phyloP scores from a whole-genome alignment of 2,888 invertebrate genomes.

The Hyposoter didymator region DNA sequence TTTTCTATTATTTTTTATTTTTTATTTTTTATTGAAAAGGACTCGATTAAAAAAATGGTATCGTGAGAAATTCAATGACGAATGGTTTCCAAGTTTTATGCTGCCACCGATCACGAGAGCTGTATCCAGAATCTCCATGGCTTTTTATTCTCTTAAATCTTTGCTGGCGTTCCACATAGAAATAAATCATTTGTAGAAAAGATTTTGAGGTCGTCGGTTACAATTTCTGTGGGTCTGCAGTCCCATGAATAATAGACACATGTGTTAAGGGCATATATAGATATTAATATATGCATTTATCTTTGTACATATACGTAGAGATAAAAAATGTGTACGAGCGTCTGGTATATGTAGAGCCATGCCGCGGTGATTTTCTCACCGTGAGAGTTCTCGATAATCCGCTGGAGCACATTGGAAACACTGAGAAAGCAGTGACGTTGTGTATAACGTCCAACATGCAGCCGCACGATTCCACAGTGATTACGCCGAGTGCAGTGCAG shows the following conservation, averaged over 20 bases:
- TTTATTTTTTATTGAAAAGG: not conserved
- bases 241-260: not conserved
- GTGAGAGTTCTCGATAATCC: slow-evolving; percentile 72
- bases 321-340: slow-evolving; percentile 2
- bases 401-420: slow-evolving; percentile 46
- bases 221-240: not conserved
- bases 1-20: not conserved
- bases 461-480: slow-evolving; percentile 68
- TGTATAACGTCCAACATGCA: slow-evolving; percentile 31
- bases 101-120: not conserved
- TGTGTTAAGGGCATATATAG: not conserved
- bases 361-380: slow-evolving; percentile 68
- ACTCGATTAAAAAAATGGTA: not conserved
- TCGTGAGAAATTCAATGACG: not conserved
- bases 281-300: not conserved
- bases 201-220: not conserved
- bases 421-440: slow-evolving; percentile 49
- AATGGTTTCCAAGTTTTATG: not conserved
- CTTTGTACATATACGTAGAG: not conserved
- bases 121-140: not conserved
- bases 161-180: not conserved
- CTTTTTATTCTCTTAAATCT: slow-evolving; percentile 1
- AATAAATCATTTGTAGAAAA: not conserved
- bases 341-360: slow-evolving; percentile 20
- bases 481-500: slow-evolving; percentile 65